A percentile compares a stretch with the other conserved stretches of the same genome.
Evolutionary conservation across 2,797 vertebrate species (phyloP).

Genomic region (Pseudochromis fuscus): DNA sequence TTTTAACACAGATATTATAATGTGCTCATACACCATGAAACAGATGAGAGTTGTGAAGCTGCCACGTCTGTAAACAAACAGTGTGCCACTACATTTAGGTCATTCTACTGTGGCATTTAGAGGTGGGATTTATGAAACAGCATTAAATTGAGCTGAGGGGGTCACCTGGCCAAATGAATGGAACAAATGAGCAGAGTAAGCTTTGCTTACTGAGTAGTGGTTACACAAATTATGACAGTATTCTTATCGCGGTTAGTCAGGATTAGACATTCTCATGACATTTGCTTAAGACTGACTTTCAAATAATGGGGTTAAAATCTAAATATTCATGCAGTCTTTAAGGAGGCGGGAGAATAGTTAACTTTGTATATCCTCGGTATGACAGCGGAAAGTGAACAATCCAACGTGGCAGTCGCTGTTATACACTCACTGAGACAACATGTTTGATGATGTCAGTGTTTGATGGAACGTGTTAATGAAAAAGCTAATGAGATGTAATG

Average conservation of each 20-base stretch:
- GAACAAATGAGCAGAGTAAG: neutral
- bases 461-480: slow-evolving; percentile 84
- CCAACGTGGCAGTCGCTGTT: slow-evolving; percentile 35
- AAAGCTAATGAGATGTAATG: slow-evolving; percentile 87
- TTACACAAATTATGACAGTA: slow-evolving; percentile 11
- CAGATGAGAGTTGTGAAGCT: slow-evolving; percentile 46
- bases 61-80: slow-evolving; percentile 59
- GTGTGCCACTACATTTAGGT: slow-evolving; percentile 40
- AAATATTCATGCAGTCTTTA: slow-evolving; percentile 18
- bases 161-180: slow-evolving; percentile 23
- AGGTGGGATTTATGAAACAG: slow-evolving; percentile 34
- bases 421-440: slow-evolving; percentile 58
- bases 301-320: slow-evolving; percentile 10
- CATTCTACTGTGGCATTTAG: slow-evolving; percentile 55
- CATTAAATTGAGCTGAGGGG: slow-evolving; percentile 20
- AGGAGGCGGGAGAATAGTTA: slow-evolving; percentile 15
- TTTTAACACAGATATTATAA: slow-evolving; percentile 63
- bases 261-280: slow-evolving; percentile 28
- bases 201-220: neutral
- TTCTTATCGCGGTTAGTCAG: slow-evolving; percentile 13
- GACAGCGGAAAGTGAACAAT: slow-evolving; percentile 35
- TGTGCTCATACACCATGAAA: slow-evolving; percentile 53
- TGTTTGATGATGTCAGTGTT: slow-evolving; percentile 72
- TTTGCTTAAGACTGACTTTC: slow-evolving; percentile 38
- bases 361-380: slow-evolving; percentile 28